Evolutionary conservation across 1,140 invertebrate genomes (phyloP).

Genomic region (Zaprionus lachaisei): DNA sequence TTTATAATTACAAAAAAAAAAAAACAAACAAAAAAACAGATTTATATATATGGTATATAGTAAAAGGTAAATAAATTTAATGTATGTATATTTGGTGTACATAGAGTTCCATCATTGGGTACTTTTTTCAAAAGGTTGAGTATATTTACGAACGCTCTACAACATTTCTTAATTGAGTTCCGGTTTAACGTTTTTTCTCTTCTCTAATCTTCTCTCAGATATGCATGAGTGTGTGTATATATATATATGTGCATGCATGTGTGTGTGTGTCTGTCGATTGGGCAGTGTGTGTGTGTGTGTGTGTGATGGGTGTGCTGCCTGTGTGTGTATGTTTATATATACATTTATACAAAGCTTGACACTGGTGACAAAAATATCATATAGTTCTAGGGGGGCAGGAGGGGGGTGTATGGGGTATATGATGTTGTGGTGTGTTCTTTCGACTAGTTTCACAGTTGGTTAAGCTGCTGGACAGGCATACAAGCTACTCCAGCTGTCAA

Average conservation of each 20-base stretch:
- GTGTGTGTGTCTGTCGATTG: neutral
- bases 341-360: slow-evolving; percentile 35
- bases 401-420: neutral
- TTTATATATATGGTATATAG: slow-evolving; percentile 19
- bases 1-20: neutral
- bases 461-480: slow-evolving; percentile 23
- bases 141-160: slow-evolving; percentile 29
- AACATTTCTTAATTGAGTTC: slow-evolving; percentile 32
- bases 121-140: slow-evolving; percentile 13
- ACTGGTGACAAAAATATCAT: slow-evolving; percentile 27
- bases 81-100: slow-evolving; percentile 44
- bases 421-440: slow-evolving; percentile 7
- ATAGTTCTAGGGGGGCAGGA: slow-evolving; percentile 6
- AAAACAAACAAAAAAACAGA: slow-evolving; percentile 7
- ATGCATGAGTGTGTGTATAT: slow-evolving; percentile 8
- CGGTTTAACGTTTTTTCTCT: neutral
- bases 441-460: slow-evolving; percentile 72
- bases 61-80: slow-evolving; percentile 18
- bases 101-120: slow-evolving; percentile 34
- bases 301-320: neutral
- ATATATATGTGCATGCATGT: neutral
- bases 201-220: neutral
- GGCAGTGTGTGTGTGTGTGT: neutral
- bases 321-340: slow-evolving; percentile 28
- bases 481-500: slow-evolving; percentile 1